phyloP scores from a whole-genome alignment of 2,797 vertebrate genomes.

The Syngnathus acus region DNA sequence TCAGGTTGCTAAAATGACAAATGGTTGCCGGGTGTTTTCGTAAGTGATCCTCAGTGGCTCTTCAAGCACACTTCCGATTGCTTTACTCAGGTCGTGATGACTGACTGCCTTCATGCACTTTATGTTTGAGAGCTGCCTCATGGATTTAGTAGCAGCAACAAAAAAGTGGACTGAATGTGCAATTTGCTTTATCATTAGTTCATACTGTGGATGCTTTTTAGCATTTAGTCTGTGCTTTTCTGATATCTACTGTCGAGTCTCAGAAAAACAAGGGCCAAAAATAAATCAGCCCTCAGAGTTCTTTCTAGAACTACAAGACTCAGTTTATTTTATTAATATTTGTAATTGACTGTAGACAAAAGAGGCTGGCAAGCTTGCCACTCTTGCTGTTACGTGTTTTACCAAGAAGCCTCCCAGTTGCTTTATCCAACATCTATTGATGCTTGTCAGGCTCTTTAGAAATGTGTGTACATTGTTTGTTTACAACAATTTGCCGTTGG shows the following conservation, averaged over 20 bases:
- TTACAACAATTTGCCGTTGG: conserved; percentile 11
- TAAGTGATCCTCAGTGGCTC: conserved; percentile 24
- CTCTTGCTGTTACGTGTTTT: conserved; percentile 34
- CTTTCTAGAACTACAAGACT: neutral
- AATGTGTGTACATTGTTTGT: neutral
- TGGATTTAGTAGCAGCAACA: conserved; percentile 10
- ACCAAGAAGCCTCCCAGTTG: conserved; percentile 23
- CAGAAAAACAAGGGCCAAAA: conserved; percentile 13
- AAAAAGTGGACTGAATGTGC: conserved; percentile 13
- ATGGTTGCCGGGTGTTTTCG: conserved; percentile 33
- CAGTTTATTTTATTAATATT: neutral
- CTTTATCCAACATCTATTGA: conserved; percentile 28
- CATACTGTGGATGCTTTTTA: conserved; percentile 1
- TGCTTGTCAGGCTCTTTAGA: conserved; percentile 33
- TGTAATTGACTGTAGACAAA: conserved; percentile 28
- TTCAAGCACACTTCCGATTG: conserved; percentile 22
- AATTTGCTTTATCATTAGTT: conserved; percentile 3
- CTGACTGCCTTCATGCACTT: conserved; percentile 67
- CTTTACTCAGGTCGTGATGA: conserved; percentile 46
- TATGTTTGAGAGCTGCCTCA: conserved; percentile 50
- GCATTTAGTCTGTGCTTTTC: conserved; percentile 44
- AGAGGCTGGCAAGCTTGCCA: conserved; percentile 24
- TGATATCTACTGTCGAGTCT: conserved; percentile 60
- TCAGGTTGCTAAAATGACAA: conserved; percentile 29
- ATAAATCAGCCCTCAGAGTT: neutral